Evolutionary conservation across 2,113 vertebrate genomes (phyloP).

Genomic region (Ceyx margarethae): DNA sequence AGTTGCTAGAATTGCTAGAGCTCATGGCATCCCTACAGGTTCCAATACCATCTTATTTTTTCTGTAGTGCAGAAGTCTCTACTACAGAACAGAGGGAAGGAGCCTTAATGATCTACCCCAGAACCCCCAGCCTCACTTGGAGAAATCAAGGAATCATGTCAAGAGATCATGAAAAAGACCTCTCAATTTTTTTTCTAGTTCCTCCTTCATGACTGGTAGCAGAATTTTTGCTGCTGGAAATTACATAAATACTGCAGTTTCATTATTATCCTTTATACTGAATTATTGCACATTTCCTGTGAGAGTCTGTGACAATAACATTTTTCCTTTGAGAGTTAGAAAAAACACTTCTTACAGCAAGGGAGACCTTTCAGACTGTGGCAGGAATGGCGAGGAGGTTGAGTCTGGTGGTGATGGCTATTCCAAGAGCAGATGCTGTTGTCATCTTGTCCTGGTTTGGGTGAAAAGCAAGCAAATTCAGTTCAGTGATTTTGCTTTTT

Average conservation of each 20-base stretch:
- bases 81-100: neutral
- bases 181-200: neutral
- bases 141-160: neutral
- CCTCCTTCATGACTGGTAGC: neutral
- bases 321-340: neutral
- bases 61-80: neutral
- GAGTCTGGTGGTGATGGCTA: neutral
- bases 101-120: neutral
- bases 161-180: neutral
- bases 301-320: neutral
- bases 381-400: accelerated
- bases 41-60: neutral
- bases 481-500: no score
- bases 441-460: no score
- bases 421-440: neutral
- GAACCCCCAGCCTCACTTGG: neutral
- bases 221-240: neutral
- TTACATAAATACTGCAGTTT: neutral
- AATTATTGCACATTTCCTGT: neutral
- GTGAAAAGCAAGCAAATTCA: no score
- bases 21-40: neutral
- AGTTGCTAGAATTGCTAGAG: neutral
- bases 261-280: neutral
- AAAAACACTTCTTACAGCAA: neutral
- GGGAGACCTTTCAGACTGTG: neutral